phyloP scores from a whole-genome alignment of 2,797 vertebrate species.

The Tragopan temminckii region DNA sequence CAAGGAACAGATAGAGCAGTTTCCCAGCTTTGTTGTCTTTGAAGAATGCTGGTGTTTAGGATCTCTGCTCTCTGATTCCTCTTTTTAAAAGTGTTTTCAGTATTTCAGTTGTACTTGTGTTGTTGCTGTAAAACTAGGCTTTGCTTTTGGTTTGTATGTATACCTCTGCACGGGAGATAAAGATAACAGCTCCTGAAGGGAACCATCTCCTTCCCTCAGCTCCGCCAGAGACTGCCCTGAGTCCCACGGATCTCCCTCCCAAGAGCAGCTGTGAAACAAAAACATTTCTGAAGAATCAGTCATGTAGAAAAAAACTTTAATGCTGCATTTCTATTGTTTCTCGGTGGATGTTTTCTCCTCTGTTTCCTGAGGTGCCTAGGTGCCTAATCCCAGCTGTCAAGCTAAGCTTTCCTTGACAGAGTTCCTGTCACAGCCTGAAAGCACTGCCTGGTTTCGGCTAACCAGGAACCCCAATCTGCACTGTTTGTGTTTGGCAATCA shows the following conservation, averaged over 20 bases:
- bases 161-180: fast-evolving
- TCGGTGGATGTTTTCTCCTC: not conserved
- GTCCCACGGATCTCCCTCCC: not conserved
- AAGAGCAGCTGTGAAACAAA: not conserved
- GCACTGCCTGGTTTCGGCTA: not conserved
- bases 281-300: not conserved
- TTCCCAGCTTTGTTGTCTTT: not conserved
- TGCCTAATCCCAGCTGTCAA: not conserved
- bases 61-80: not conserved
- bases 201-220: not conserved
- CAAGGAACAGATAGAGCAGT: not conserved
- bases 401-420: not conserved
- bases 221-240: not conserved
- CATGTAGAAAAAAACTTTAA: fast-evolving
- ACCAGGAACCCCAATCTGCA: not conserved
- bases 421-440: not conserved
- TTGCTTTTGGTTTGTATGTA: not conserved
- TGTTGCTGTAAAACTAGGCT: not conserved
- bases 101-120: not conserved
- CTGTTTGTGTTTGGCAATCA: not conserved
- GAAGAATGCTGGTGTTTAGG: not conserved
- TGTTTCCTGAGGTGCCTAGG: not conserved
- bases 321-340: not conserved
- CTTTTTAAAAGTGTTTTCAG: not conserved
- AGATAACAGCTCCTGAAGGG: not conserved